Evolutionary conservation across 2,888 invertebrate species (phyloP), one percentile per base, ranked within the genome.

Genomic region (Himalopsyche anomala): DNA sequence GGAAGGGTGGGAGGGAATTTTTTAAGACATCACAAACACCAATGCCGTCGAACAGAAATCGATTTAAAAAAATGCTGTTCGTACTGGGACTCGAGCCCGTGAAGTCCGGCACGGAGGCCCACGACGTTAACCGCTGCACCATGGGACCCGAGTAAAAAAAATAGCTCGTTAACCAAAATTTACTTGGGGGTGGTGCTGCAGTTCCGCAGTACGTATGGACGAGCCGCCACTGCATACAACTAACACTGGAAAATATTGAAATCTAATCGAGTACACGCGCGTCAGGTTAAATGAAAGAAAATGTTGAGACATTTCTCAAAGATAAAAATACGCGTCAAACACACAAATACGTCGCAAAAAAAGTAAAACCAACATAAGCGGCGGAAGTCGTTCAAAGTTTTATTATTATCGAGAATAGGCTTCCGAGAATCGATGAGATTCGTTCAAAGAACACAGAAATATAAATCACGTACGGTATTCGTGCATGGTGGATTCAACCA

Each of bases 391-490:
- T 74, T 38, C 74, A 36, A 51, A 51, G 51, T 51, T 15, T 28
- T 74, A 36, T 74, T 74, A 74, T 74, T 74, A 74, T 74, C 74
- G 74, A 38, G 74, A 15, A 36, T 74, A 74, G 12, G 38, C 38
- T 74, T 74, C 74, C 74, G 15, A 74, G 74, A 74, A 74, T 74
- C 36, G 74, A 74, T 36, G 74, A 74, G 74, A 74, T 74, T 15
- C 74, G 74, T 36, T 74, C 15, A 28, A 74, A 36, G 74, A 74
- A 74, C 12, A 74, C 74, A 74, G 74, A 12, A 36, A 36, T 36
- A 74, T 74, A 74, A 74, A 74, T 74, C 74, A 74, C 74, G 74
- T 74, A 74, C 19, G 74, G 0, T 74, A 74, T 38, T 74, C 74
- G 74, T 74, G 74, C 74, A 74, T 36, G 74, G 5, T 74, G 74